These are phyloP conservation scores for Chamaea fasciata DNA, from an alignment of 2,113 vertebrate species.

Conservation along the genomic window DNA sequence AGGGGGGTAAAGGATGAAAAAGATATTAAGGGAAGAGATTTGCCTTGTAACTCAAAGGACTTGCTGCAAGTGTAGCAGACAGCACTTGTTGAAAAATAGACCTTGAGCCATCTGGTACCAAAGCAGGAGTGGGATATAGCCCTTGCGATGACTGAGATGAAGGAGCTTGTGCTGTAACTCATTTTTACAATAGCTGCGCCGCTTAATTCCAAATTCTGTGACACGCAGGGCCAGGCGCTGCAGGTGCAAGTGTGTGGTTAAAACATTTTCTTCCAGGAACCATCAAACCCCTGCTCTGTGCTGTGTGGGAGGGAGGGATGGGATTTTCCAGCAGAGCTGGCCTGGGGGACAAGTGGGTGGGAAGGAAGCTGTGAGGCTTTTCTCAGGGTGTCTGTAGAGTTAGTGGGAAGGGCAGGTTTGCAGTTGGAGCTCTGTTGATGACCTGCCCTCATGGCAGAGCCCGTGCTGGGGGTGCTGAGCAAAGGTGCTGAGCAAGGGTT, in stretches of 20 bases:
- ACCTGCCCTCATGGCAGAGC: neutral
- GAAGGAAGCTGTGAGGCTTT: neutral
- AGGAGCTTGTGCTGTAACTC: conserved; percentile 32
- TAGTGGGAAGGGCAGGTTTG: neutral
- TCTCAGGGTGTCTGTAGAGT: neutral
- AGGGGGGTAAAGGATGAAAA: neutral
- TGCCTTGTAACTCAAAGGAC: conserved; percentile 48
- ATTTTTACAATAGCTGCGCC: conserved; percentile 35
- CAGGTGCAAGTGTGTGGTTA: conserved; percentile 12
- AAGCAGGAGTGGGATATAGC: conserved; percentile 34
- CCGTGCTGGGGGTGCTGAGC: neutral
- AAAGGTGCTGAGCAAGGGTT: neutral
- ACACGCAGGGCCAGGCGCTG: neutral
- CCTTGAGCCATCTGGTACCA: conserved; percentile 54
- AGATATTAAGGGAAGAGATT: conserved; percentile 52
- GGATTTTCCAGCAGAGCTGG: conserved; percentile 14
- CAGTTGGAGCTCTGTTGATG: neutral
- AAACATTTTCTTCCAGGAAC: conserved; percentile 10
- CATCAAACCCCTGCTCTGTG: neutral
- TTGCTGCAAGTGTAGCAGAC: conserved; percentile 50
- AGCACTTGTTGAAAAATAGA: conserved; percentile 64
- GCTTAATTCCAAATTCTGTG: conserved; percentile 14
- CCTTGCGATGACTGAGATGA: conserved; percentile 41
- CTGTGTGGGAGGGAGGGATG: conserved; percentile 2
- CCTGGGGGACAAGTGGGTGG: conserved; percentile 11